phyloP scores from a whole-genome alignment of 2,797 vertebrate genomes.

The Xenops minutus region DNA sequence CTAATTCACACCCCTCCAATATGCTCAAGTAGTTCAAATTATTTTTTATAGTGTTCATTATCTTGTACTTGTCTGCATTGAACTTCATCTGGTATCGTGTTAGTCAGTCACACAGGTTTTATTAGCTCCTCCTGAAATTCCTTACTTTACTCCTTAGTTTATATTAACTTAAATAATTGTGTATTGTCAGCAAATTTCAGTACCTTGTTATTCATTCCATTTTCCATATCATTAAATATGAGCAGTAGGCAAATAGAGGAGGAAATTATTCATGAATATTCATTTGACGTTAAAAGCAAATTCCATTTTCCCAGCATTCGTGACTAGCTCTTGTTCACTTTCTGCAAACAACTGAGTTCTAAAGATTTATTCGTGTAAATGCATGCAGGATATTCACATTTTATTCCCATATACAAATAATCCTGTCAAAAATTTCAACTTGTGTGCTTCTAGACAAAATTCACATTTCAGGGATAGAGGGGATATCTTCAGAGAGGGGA shows the following conservation, averaged over 20 bases:
- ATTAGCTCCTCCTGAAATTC: constrained; percentile 50
- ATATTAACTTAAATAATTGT: constrained; percentile 63
- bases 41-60: constrained; percentile 37
- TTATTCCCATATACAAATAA: neutral
- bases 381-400: neutral
- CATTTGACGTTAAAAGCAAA: constrained; percentile 58
- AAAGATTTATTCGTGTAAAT: constrained; percentile 11
- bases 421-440: neutral
- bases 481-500: neutral
- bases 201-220: constrained; percentile 58
- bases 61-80: neutral
- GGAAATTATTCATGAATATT: constrained; percentile 70
- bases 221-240: constrained; percentile 65
- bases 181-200: constrained; percentile 56
- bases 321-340: constrained; percentile 28
- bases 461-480: neutral
- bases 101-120: constrained; percentile 42
- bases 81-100: constrained; percentile 37
- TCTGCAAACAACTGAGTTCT: constrained; percentile 1
- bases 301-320: constrained; percentile 28
- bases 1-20: constrained; percentile 20
- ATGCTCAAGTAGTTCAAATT: neutral
- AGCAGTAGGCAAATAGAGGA: constrained; percentile 56
- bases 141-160: constrained; percentile 14
- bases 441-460: neutral